A percentile compares a stretch with the other conserved stretches of the same genome.
Evolutionary conservation across 2,797 vertebrate genomes (phyloP).

Genomic region (Sebastes miniatus): DNA sequence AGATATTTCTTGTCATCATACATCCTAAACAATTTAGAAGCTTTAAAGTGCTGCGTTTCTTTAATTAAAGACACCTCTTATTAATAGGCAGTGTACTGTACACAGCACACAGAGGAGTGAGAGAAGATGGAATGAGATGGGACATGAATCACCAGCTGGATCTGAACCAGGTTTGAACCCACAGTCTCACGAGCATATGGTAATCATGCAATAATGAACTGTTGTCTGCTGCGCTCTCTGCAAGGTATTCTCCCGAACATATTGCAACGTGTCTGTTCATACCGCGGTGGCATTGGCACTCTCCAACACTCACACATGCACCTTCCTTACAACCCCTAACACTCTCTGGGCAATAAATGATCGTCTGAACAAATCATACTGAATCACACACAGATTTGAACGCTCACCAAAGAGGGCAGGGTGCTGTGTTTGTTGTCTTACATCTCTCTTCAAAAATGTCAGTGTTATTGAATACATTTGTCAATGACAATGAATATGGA

Average conservation of each 20-base stretch:
- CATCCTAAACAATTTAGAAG: background rate
- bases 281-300: background rate
- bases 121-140: slow-evolving; percentile 25
- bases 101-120: slow-evolving; percentile 1
- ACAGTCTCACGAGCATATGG: slow-evolving; percentile 69
- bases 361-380: slow-evolving; percentile 22
- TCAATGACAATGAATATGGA: background rate
- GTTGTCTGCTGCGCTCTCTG: slow-evolving; percentile 56
- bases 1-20: background rate
- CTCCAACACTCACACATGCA: background rate
- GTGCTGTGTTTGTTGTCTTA: background rate
- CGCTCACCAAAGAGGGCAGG: background rate
- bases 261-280: slow-evolving; percentile 60
- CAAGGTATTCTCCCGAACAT: slow-evolving; percentile 60
- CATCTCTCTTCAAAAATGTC: slow-evolving; percentile 22
- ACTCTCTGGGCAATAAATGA: slow-evolving; percentile 8
- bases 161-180: slow-evolving; percentile 67
- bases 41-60: background rate
- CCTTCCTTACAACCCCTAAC: background rate
- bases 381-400: slow-evolving; percentile 7
- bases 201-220: slow-evolving; percentile 68
- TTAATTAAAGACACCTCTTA: slow-evolving; percentile 12
- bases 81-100: slow-evolving; percentile 22
- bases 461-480: slow-evolving; percentile 10
- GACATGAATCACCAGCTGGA: slow-evolving; percentile 62